phyloP scores from a whole-genome alignment of 2,888 invertebrate species.

The Terebella lapidaria region DNA sequence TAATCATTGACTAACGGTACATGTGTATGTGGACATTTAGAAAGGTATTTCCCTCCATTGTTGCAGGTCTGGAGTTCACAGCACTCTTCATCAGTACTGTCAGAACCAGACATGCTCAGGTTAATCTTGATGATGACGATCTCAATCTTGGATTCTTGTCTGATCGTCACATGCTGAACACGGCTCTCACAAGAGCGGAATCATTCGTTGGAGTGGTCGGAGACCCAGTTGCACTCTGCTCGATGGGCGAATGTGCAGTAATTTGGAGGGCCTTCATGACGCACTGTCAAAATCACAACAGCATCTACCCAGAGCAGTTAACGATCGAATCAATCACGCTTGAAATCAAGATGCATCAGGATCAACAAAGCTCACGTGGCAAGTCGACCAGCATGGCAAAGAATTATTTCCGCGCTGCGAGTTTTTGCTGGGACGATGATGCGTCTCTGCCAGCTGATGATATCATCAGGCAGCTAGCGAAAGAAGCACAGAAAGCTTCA shows the following conservation, averaged over 20 bases:
- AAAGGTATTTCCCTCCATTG: no score
- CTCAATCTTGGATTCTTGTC: slow-evolving; percentile 45
- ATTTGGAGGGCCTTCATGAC: slow-evolving; percentile 23
- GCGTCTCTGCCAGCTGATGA: slow-evolving; percentile 31
- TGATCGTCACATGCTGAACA: slow-evolving; percentile 46
- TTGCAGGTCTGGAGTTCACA: slow-evolving; percentile 43
- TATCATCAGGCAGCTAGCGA: slow-evolving; percentile 32
- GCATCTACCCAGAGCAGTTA: slow-evolving; percentile 32
- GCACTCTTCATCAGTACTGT: slow-evolving; percentile 45
- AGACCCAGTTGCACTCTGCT: slow-evolving; percentile 72
- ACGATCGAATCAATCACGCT: slow-evolving; percentile 34
- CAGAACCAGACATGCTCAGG: slow-evolving; percentile 29
- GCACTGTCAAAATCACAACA: slow-evolving; percentile 43
- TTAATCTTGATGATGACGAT: slow-evolving; percentile 31
- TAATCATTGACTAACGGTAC: no score
- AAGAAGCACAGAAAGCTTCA: slow-evolving; percentile 15
- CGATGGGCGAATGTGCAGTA: slow-evolving; percentile 38
- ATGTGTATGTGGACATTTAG: no score
- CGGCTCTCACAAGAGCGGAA: slow-evolving; percentile 47
- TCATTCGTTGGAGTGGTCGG: slow-evolving; percentile 67
- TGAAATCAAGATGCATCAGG: no score
- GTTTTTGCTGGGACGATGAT: slow-evolving; percentile 22
- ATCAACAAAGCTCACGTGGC: neutral
- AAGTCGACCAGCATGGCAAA: neutral
- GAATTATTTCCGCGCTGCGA: neutral